Percentiles rank a stretch among this genome's conserved stretches.
These are phyloP conservation scores for Elaphurus davidianus DNA, from an alignment of 2,113 vertebrate genomes.

Conservation along the genomic window DNA sequence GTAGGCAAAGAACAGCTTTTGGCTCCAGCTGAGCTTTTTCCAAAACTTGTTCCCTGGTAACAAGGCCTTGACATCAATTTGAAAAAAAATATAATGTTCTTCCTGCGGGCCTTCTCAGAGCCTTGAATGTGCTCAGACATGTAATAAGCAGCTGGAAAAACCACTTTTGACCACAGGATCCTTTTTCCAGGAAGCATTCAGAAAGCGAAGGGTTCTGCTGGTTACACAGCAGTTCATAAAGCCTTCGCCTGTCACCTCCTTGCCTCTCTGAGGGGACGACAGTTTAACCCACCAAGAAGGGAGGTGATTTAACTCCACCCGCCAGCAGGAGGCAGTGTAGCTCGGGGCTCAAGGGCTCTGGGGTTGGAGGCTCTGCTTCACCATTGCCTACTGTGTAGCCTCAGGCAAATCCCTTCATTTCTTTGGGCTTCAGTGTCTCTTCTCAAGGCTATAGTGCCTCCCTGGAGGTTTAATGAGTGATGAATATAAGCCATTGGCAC, in stretches of 20 bases:
- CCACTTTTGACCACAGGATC: not conserved
- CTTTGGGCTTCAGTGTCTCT: not conserved
- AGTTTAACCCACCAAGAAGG: not conserved
- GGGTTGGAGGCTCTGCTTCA: not conserved
- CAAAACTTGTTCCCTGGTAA: not conserved
- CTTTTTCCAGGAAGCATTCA: slow-evolving; percentile 29
- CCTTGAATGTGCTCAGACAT: not conserved
- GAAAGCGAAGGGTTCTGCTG: not conserved
- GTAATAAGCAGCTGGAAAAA: slow-evolving; percentile 29
- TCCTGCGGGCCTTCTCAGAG: not conserved
- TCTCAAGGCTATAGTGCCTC: not conserved
- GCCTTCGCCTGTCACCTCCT: not conserved
- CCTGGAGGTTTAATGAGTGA: not conserved
- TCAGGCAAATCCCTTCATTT: not conserved
- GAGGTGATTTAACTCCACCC: not conserved
- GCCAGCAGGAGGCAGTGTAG: not conserved
- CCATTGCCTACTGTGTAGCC: not conserved
- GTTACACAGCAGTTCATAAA: not conserved
- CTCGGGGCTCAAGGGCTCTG: not conserved
- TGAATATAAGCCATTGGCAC: not conserved
- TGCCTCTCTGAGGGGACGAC: not conserved
- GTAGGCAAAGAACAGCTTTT: not conserved
- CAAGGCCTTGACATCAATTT: not conserved
- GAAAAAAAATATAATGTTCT: not conserved
- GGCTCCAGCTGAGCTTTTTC: not conserved